Conservation (phyloP, 2,113 vertebrate species). For the Xiphias gladius region DNA sequence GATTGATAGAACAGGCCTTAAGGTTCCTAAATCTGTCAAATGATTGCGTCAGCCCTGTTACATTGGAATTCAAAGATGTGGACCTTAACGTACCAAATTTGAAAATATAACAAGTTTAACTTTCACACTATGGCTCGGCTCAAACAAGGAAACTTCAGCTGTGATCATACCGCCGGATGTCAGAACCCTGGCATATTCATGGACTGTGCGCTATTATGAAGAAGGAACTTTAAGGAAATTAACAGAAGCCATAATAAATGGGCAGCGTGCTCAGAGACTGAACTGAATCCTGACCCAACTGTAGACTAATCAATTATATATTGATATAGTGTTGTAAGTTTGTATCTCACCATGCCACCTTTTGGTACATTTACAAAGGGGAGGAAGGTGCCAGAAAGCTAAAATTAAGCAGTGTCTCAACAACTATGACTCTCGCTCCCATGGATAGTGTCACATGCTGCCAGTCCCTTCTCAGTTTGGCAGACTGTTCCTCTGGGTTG, state of each 20-base stretch:
- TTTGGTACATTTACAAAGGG: constrained; percentile 63
- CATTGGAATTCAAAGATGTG: neutral
- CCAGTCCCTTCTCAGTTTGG: constrained; percentile 67
- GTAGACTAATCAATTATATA: constrained; percentile 76
- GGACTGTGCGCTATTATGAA: neutral
- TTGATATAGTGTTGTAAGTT: constrained; percentile 79
- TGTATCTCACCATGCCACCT: constrained; percentile 71
- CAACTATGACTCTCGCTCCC: constrained; percentile 54
- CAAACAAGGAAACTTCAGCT: neutral
- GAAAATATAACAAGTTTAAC: neutral
- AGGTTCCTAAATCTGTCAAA: neutral
- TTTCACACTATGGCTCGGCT: constrained; percentile 1
- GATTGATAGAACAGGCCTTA: neutral
- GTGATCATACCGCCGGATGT: neutral
- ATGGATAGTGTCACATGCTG: constrained; percentile 48
- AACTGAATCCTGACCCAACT: constrained; percentile 68
- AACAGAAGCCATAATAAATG: constrained; percentile 43
- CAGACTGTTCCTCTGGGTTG: constrained; percentile 51
- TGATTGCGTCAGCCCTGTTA: neutral
- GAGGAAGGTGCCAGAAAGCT: constrained; percentile 64
- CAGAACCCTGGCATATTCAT: neutral
- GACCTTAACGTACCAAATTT: neutral
- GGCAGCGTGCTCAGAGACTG: constrained; percentile 68
- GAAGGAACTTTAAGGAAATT: constrained; percentile 50
- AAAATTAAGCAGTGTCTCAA: constrained; percentile 71